These are phyloP conservation scores for Lates calcarifer DNA, from an alignment of 2,113 vertebrate species.

Conservation along the genomic window DNA sequence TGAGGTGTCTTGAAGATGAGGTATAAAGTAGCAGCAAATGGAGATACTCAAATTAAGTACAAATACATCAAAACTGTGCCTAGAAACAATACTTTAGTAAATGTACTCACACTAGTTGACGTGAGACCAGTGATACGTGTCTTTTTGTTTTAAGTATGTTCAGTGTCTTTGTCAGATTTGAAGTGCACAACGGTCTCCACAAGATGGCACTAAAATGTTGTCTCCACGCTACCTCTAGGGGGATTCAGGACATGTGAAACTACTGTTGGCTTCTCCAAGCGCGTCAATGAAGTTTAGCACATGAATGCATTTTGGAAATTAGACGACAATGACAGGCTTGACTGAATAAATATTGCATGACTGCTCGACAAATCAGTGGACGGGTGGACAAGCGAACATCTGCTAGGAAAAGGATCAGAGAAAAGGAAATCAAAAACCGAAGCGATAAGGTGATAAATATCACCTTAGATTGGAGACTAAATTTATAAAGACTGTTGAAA, in stretches of 20 bases:
- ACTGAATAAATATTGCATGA: neutral
- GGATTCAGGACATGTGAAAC: neutral
- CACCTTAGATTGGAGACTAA: neutral
- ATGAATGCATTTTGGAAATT: neutral
- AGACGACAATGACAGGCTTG: neutral
- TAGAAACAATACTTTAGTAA: neutral
- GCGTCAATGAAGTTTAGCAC: neutral
- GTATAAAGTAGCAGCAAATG: too few relatives aligned
- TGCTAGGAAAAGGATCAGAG: neutral
- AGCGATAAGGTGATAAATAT: neutral
- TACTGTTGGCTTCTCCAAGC: neutral
- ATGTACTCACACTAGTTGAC: neutral
- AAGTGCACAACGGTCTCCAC: conserved; percentile 2
- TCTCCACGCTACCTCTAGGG: neutral
- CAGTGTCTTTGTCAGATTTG: neutral
- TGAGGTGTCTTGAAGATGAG: neutral
- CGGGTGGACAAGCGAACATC: neutral
- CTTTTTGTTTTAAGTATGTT: too few relatives aligned
- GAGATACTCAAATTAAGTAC: too few relatives aligned
- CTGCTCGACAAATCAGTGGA: neutral
- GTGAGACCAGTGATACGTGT: neutral
- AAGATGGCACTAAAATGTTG: conserved; percentile 39
- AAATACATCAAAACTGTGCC: neutral
- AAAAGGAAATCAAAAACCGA: neutral
- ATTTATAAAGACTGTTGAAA: neutral